Evolutionary conservation across 2,888 invertebrate species (phyloP).

Genomic region (Oxytorus armatus): DNA sequence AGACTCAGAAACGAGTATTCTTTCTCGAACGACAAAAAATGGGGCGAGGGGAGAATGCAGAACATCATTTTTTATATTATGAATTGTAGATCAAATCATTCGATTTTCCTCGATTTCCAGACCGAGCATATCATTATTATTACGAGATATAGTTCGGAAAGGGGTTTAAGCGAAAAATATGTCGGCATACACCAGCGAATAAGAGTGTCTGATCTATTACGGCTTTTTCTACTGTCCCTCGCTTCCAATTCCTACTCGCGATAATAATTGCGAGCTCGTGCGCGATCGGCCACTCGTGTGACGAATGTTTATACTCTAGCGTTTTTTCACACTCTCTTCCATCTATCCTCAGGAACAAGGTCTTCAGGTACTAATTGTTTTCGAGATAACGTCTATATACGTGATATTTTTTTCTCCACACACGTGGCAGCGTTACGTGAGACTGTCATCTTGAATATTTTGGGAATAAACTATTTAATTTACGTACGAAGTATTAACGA

Average conservation of each 20-base stretch:
- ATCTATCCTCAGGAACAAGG: not conserved
- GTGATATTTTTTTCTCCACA: too few species aligned
- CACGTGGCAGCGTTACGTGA: too few species aligned
- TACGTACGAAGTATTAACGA: too few species aligned
- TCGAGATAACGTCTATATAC: not conserved
- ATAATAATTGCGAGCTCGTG: constrained; percentile 24
- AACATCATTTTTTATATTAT: too few species aligned
- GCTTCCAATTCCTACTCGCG: not conserved
- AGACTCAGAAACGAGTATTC: too few species aligned
- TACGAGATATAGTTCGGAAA: constrained; percentile 22
- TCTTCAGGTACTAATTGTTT: not conserved
- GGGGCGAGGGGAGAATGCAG: too few species aligned
- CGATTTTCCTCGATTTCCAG: too few species aligned
- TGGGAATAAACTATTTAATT: too few species aligned
- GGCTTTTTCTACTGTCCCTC: constrained; percentile 30
- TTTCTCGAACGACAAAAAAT: too few species aligned
- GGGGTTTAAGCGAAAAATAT: constrained; percentile 12
- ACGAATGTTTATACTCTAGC: constrained; percentile 6
- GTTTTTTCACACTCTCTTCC: constrained; percentile 7
- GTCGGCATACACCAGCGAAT: constrained; percentile 1
- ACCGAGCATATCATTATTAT: constrained; percentile 19
- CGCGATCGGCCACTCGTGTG: constrained; percentile 18
- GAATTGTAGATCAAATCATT: too few species aligned
- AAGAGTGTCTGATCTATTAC: not conserved
- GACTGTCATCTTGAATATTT: not conserved